Evolutionary conservation across 2,888 invertebrate genomes (phyloP).

Genomic region (Cantharis lateralis): DNA sequence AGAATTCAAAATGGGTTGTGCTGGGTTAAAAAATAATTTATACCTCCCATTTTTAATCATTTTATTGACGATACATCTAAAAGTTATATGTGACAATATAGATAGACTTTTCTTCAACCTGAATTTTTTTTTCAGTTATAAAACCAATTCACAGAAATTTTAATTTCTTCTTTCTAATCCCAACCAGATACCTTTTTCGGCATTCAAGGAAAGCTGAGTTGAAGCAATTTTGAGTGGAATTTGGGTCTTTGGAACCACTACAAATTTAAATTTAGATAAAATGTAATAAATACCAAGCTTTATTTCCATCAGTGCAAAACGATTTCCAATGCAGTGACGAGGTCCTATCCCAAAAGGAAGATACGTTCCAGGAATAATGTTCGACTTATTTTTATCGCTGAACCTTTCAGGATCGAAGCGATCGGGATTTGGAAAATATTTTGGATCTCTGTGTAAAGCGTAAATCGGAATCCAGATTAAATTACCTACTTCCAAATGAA

Average conservation of each 20-base stretch:
- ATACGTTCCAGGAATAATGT: conserved; percentile 54
- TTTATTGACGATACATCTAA: no score
- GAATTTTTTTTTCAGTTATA: no score
- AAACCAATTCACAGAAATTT: no score
- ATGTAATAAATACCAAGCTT: conserved; percentile 43
- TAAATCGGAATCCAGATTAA: conserved; percentile 49
- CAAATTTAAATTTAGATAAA: conserved; percentile 43
- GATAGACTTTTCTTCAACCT: no score
- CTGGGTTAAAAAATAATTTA: no score
- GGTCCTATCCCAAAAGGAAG: conserved; percentile 56
- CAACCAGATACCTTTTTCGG: conserved; percentile 36
- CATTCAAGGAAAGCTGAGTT: conserved; percentile 13
- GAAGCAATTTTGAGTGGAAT: conserved; percentile 40
- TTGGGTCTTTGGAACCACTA: conserved; percentile 40
- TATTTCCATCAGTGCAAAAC: conserved; percentile 45
- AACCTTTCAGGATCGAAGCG: conserved; percentile 58
- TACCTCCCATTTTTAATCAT: no score
- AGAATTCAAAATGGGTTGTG: no score
- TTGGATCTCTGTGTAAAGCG: conserved; percentile 54
- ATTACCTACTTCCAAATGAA: conserved; percentile 41
- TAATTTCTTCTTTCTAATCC: conserved; percentile 16
- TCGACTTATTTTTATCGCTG: conserved; percentile 48
- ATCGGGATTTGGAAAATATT: conserved; percentile 55
- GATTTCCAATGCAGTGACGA: conserved; percentile 49
- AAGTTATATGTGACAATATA: no score